Evolutionary conservation across 2,113 vertebrate genomes (phyloP).

Genomic region (Pluvialis apricaria): DNA sequence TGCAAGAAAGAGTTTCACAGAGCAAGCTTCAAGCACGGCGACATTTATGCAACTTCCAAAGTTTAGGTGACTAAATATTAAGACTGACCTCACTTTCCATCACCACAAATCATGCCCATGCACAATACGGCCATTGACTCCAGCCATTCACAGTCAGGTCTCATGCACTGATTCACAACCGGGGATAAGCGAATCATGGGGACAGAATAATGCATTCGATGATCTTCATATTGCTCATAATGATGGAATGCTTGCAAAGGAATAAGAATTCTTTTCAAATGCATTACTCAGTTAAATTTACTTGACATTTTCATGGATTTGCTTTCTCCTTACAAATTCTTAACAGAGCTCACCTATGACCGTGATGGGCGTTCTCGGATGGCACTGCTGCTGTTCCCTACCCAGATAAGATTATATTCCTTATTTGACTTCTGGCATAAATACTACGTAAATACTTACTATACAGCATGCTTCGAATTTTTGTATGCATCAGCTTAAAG

Average conservation of each 20-base stretch:
- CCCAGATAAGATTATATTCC: neutral
- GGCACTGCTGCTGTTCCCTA: neutral
- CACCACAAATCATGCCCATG: neutral
- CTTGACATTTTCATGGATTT: neutral
- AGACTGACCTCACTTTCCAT: neutral
- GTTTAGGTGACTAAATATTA: constrained; percentile 2
- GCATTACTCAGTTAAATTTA: constrained; percentile 17
- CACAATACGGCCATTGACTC: constrained; percentile 17
- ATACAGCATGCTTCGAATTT: neutral
- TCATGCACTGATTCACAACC: constrained; percentile 17
- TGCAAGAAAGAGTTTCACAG: neutral
- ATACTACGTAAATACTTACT: neutral
- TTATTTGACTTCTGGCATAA: neutral
- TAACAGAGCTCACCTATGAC: neutral
- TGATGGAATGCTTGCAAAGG: neutral
- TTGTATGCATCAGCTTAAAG: neutral
- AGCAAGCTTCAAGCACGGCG: neutral
- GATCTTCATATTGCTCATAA: constrained; percentile 25
- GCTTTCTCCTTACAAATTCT: neutral
- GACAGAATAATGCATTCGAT: neutral
- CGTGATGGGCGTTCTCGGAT: neutral
- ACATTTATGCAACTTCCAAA: neutral
- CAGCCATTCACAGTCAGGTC: constrained; percentile 10
- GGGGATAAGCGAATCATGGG: neutral
- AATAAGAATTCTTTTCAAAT: neutral